Conservation (phyloP, 2,888 invertebrate genomes). For the Meiosimyza platycephala region DNA sequence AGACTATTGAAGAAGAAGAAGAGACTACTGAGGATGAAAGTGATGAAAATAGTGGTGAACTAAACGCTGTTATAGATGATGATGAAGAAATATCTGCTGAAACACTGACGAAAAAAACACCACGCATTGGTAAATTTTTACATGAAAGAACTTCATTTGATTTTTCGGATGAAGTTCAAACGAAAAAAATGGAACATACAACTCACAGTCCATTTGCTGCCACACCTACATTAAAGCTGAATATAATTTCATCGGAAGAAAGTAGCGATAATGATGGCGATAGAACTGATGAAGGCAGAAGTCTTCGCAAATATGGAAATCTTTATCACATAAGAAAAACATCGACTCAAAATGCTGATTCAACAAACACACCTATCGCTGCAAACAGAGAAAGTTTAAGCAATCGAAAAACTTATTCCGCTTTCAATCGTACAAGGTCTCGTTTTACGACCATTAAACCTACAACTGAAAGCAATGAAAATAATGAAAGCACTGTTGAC, state of each 20-base stretch:
- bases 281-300: conserved; percentile 42
- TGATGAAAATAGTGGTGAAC: background rate
- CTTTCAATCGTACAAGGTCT: conserved; percentile 40
- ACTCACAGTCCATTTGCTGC: conserved; percentile 27
- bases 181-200: conserved; percentile 30
- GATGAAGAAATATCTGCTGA: conserved; percentile 32
- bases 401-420: conserved; percentile 35
- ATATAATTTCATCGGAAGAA: conserved; percentile 36
- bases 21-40: conserved; percentile 7
- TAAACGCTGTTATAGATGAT: background rate
- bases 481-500: background rate
- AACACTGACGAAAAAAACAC: conserved; percentile 10
- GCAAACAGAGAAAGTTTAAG: background rate
- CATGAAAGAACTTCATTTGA: conserved; percentile 8
- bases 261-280: background rate
- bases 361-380: background rate
- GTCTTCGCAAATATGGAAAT: conserved; percentile 43
- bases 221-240: conserved; percentile 42
- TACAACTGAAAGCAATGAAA: background rate
- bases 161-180: conserved; percentile 12
- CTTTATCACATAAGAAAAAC: background rate
- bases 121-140: conserved; percentile 51
- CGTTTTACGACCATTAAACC: conserved; percentile 33
- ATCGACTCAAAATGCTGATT: background rate
- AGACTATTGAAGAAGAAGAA: background rate